phyloP scores from a whole-genome alignment of 2,888 invertebrate species.

The Caenorhabditis sp. region DNA sequence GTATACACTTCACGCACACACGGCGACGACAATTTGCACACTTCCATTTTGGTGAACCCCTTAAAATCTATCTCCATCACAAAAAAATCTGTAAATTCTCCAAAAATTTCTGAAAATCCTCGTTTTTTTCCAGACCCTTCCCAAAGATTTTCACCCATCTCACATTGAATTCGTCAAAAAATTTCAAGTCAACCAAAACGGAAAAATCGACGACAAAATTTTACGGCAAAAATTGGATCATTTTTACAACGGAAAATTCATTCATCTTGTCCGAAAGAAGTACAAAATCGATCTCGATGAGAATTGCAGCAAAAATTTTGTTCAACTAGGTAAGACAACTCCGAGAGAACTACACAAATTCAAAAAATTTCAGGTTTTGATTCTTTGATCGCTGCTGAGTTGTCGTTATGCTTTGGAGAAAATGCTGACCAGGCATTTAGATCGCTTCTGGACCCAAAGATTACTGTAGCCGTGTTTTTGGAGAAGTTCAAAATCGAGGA shows the following conservation, averaged over 20 bases:
- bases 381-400: slow-evolving; percentile 18
- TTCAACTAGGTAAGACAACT: slow-evolving; percentile 5
- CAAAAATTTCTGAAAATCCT: neutral
- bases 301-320: slow-evolving; percentile 8
- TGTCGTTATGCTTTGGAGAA: slow-evolving; percentile 7
- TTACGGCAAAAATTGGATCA: slow-evolving; percentile 6
- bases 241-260: neutral
- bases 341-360: neutral
- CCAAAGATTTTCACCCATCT: neutral
- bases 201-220: slow-evolving; percentile 24
- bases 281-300: slow-evolving; percentile 1
- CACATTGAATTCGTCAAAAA: neutral
- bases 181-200: slow-evolving; percentile 22
- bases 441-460: slow-evolving; percentile 7
- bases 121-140: neutral
- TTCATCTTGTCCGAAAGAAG: neutral
- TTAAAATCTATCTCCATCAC: too few species aligned
- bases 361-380: too few species aligned
- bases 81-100: too few species aligned
- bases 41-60: too few species aligned
- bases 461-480: slow-evolving; percentile 10
- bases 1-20: too few species aligned
- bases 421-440: neutral
- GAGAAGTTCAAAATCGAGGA: neutral
- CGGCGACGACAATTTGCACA: too few species aligned